These are phyloP conservation scores for Phyllostomus hastatus DNA, from an alignment of 2,113 vertebrate species.

Conservation along the genomic window DNA sequence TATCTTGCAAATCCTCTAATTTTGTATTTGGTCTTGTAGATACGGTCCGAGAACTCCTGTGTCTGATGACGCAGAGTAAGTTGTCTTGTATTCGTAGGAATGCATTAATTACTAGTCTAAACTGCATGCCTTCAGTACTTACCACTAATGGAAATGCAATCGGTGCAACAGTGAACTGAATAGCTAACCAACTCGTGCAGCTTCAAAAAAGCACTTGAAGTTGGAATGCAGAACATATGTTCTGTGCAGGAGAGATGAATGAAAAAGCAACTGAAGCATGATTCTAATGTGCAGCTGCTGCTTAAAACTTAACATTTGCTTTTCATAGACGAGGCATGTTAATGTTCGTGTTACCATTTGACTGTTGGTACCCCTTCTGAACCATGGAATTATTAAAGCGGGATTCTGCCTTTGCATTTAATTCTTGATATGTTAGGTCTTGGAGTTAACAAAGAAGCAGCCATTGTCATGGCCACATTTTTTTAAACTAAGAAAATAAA, in stretches of 20 bases:
- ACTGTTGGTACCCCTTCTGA: slow-evolving; percentile 55
- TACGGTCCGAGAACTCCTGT: slow-evolving; percentile 92
- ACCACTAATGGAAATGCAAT: slow-evolving; percentile 80
- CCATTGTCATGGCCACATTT: background rate
- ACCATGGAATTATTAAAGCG: slow-evolving; percentile 39
- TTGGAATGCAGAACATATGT: slow-evolving; percentile 69
- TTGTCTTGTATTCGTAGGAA: slow-evolving; percentile 80
- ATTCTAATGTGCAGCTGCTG: slow-evolving; percentile 69
- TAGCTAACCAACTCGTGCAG: slow-evolving; percentile 62
- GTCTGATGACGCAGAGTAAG: slow-evolving; percentile 97
- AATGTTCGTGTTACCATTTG: background rate
- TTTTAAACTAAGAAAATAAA: slow-evolving; percentile 61
- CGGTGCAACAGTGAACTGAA: slow-evolving; percentile 62
- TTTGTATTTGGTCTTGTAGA: slow-evolving; percentile 90
- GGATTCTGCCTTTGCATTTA: background rate
- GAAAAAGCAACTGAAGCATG: slow-evolving; percentile 63
- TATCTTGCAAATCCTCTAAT: slow-evolving; percentile 76
- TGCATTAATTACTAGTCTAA: slow-evolving; percentile 78
- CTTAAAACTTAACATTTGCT: slow-evolving; percentile 67
- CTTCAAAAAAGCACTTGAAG: slow-evolving; percentile 74
- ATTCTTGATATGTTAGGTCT: background rate
- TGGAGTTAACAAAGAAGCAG: slow-evolving; percentile 9
- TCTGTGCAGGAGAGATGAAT: slow-evolving; percentile 65
- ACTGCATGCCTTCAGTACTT: slow-evolving; percentile 80
- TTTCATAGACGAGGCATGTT: slow-evolving; percentile 45